These are phyloP conservation scores for Euwallacea fornicatus DNA, from an alignment of 1,140 invertebrate species.

Conservation along the genomic window DNA sequence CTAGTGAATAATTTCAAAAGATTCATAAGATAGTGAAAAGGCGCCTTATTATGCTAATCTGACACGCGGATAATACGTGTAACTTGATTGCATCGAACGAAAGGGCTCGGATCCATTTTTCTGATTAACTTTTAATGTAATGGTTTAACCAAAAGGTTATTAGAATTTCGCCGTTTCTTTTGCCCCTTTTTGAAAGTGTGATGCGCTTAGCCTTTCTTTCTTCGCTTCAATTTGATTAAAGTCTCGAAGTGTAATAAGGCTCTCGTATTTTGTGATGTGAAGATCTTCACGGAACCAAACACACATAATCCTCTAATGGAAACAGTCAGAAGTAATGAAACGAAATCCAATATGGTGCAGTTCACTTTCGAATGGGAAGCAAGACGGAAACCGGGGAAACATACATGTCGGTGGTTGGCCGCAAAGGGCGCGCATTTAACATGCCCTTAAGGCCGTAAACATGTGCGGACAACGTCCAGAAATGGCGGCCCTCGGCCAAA, in stretches of 20 bases:
- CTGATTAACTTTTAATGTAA: constrained; percentile 5
- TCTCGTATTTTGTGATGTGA: too few species aligned
- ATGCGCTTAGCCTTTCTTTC: too few species aligned
- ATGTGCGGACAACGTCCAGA: constrained; percentile 29
- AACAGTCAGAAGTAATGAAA: too few species aligned
- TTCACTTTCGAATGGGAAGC: constrained; percentile 13
- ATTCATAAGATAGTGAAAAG: constrained; percentile 9
- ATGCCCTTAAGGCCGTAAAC: constrained; percentile 25
- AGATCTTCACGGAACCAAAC: too few species aligned
- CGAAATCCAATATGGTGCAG: too few species aligned
- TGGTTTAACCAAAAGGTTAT: not conserved
- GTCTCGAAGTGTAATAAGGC: too few species aligned
- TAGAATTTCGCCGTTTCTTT: too few species aligned
- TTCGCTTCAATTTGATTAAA: too few species aligned
- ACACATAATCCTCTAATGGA: too few species aligned
- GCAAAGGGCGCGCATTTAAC: constrained; percentile 20
- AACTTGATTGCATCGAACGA: constrained; percentile 2
- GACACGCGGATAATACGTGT: constrained; percentile 10
- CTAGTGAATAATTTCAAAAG: constrained; percentile 30
- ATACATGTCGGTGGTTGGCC: constrained; percentile 28
- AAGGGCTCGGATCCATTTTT: not conserved
- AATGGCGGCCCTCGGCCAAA: constrained; percentile 25
- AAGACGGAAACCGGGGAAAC: constrained; percentile 16
- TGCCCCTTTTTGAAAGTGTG: too few species aligned
- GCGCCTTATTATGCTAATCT: constrained; percentile 19